phyloP scores from a whole-genome alignment of 2,113 vertebrate species.

The Macquaria australasica region DNA sequence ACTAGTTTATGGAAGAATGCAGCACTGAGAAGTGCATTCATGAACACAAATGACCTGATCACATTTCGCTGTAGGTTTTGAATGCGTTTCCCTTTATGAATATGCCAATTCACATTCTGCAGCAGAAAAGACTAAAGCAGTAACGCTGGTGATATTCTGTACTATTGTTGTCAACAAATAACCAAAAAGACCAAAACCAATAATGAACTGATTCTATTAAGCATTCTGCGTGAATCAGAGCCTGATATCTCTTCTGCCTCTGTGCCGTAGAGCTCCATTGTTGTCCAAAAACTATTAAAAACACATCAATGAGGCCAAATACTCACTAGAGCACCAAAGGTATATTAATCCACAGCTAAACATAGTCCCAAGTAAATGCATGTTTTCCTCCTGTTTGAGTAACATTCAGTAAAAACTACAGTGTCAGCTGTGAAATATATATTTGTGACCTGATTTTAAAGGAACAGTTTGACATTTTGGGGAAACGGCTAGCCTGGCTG shows the following conservation, averaged over 20 bases:
- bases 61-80: neutral
- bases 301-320: no score
- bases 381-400: neutral
- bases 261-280: neutral
- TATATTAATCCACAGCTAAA: neutral
- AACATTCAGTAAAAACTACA: no score
- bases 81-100: constrained; percentile 8
- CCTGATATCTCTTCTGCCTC: neutral
- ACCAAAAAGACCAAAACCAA: neutral
- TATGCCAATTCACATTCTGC: neutral
- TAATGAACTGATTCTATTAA: neutral
- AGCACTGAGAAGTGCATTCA: neutral
- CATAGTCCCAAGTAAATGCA: neutral
- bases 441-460: no score
- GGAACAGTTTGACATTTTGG: no score
- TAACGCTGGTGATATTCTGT: neutral
- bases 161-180: constrained; percentile 1
- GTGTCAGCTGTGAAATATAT: no score
- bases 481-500: neutral
- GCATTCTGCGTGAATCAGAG: neutral
- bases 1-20: constrained; percentile 14
- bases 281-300: no score
- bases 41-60: constrained; percentile 10
- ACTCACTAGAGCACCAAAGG: no score
- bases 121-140: neutral